Evolutionary conservation across 2,113 vertebrate genomes (phyloP), one percentile per base, ranked within the genome.

Genomic region (Oostethus manadensis): DNA sequence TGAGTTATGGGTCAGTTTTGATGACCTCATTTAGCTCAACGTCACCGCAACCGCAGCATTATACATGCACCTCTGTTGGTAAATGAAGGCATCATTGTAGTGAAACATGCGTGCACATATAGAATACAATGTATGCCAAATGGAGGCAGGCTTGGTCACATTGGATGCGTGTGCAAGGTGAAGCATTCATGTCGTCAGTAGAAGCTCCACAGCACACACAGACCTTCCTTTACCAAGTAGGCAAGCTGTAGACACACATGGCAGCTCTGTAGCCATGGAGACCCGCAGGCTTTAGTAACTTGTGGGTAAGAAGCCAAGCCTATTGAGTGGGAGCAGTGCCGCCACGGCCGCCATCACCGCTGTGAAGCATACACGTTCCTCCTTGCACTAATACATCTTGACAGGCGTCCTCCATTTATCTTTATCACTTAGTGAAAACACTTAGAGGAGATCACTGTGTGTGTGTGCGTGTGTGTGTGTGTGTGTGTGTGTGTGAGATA

Each of bases 211-310:
- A 7, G 51, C 18, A 18, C 53, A 38, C 18, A 40, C n/a, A 55
- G 35, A 13, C 18, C 33, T 26, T 13, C 13, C 29, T 40, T 55
- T 55, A 40, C 53, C 53, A 18, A 40, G n/a, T 18, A 55, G 35
- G 35, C 53, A 55, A 55, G 53, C 53, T 55, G 53, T 13, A 55
- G 53, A 55, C 53, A 55, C 53, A 55, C 53, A 55, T 55, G 53
- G 53, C 35, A 55, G 53, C 53, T 55, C 40, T 40, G 53, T 55
- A 35, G n/a, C 35, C 53, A 55, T 55, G 53, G 53, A 55, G 53
- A 55, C 53, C 35, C 40, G 53, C 53, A 40, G 53, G 53, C 53
- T 55, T 55, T 55, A 38, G 53, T 40, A 55, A 55, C 33, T 55
- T 14, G 53, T 21, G 53, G 53, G 53, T 55, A 55, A 55, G 33